Conservation (phyloP, 2,113 vertebrate genomes). For the Urocynchramus pylzowi region DNA sequence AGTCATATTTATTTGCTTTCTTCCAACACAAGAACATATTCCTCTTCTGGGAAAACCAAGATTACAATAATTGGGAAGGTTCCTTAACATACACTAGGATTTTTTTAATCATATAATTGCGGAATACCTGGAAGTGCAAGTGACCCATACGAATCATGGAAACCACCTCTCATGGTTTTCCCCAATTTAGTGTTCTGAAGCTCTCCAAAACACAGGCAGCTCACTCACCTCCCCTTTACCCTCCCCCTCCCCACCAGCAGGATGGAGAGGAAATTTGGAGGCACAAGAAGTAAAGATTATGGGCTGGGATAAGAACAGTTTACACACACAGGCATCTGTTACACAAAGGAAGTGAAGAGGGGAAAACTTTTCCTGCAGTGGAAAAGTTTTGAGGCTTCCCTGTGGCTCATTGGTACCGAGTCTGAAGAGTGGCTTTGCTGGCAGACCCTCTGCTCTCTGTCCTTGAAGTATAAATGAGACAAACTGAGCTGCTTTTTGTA, state of each 20-base stretch:
- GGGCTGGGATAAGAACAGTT: not conserved
- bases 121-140: not conserved
- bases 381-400: constrained; percentile 4
- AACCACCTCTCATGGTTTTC: not conserved
- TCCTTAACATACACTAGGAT: not conserved
- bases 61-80: rapidly evolving
- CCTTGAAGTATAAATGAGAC: not conserved
- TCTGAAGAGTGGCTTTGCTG: not conserved
- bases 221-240: not conserved
- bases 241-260: rapidly evolving
- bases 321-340: not conserved
- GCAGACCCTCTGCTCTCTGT: constrained; percentile 5
- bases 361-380: not conserved
- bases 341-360: not conserved
- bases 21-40: not conserved
- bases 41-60: not conserved
- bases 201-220: not conserved
- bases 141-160: not conserved
- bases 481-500: constrained; percentile 16
- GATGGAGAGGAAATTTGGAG: not conserved
- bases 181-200: rapidly evolving
- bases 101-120: not conserved
- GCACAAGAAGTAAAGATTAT: not conserved
- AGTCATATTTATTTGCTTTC: not conserved
- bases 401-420: not conserved